These are phyloP conservation scores for Pseudoips prasinana DNA, from an alignment of 2,888 invertebrate species.

Conservation along the genomic window DNA sequence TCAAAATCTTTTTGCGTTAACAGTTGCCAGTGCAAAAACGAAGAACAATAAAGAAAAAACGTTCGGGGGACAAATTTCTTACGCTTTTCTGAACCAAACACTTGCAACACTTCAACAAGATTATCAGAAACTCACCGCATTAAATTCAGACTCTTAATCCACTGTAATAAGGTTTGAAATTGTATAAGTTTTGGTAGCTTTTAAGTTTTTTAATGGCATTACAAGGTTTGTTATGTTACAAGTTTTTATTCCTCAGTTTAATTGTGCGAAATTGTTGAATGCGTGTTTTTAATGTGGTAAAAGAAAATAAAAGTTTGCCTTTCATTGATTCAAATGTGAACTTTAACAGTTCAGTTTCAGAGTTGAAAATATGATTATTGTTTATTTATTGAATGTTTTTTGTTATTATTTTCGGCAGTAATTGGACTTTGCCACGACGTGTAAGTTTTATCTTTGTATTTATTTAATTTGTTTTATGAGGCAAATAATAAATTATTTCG, in stretches of 20 bases:
- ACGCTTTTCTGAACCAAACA: slow-evolving; percentile 59
- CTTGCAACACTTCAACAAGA: slow-evolving; percentile 13
- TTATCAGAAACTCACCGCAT: neutral
- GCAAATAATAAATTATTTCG: slow-evolving; percentile 22
- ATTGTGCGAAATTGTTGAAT: slow-evolving; percentile 73
- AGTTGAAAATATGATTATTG: too few relatives aligned
- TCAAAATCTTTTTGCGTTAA: slow-evolving; percentile 71
- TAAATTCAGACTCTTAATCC: neutral
- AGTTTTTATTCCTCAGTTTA: slow-evolving; percentile 67
- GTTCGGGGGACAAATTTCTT: slow-evolving; percentile 72
- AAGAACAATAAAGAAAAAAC: slow-evolving; percentile 46
- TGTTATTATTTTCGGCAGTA: slow-evolving; percentile 25
- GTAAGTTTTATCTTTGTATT: slow-evolving; percentile 22
- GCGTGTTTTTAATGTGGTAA: slow-evolving; percentile 52
- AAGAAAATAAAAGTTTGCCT: neutral
- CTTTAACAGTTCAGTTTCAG: too few relatives aligned
- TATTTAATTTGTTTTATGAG: slow-evolving; percentile 26
- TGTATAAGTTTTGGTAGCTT: slow-evolving; percentile 1
- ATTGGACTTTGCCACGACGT: slow-evolving; percentile 38
- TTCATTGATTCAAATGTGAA: slow-evolving; percentile 4
- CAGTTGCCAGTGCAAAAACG: slow-evolving; percentile 56
- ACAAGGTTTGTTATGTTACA: slow-evolving; percentile 37
- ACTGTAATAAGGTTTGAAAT: slow-evolving; percentile 2
- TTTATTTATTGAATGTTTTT: neutral
- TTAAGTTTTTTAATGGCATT: slow-evolving; percentile 5